These are phyloP conservation scores for Nephila pilipes DNA, from an alignment of 1,140 invertebrate genomes.

Conservation along the genomic window DNA sequence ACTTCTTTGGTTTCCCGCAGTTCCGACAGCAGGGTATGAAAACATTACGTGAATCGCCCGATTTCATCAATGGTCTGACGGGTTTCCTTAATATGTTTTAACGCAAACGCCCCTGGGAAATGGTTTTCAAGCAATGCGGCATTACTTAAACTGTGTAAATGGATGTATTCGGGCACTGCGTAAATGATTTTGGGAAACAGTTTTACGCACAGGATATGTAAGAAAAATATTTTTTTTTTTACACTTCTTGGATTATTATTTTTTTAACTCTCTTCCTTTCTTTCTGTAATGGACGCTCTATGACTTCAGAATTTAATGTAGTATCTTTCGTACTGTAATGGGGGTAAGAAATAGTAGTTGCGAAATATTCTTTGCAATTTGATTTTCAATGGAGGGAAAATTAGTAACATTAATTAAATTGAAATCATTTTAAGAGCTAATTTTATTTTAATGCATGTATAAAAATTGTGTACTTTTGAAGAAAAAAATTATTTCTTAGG, in stretches of 20 bases:
- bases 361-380: no score
- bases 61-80: not conserved
- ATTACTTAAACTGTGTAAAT: constrained; percentile 28
- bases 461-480: no score
- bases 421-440: no score
- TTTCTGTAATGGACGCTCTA: not conserved
- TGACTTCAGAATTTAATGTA: no score
- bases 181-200: constrained; percentile 7
- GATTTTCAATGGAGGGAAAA: no score
- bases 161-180: not conserved
- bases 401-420: no score
- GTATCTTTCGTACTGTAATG: no score
- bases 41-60: constrained; percentile 37
- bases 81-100: constrained; percentile 36
- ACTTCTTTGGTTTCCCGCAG: constrained; percentile 7
- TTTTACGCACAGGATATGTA: not conserved
- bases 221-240: not conserved
- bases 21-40: constrained; percentile 12
- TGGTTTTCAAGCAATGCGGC: constrained; percentile 7
- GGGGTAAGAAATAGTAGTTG: no score
- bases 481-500: no score
- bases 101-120: not conserved
- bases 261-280: not conserved
- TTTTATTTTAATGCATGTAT: no score
- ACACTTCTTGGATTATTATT: not conserved